Percentiles rank a stretch among this genome's conserved stretches.
Evolutionary conservation across 2,797 vertebrate genomes (phyloP).

Genomic region (Hydrophis major): DNA sequence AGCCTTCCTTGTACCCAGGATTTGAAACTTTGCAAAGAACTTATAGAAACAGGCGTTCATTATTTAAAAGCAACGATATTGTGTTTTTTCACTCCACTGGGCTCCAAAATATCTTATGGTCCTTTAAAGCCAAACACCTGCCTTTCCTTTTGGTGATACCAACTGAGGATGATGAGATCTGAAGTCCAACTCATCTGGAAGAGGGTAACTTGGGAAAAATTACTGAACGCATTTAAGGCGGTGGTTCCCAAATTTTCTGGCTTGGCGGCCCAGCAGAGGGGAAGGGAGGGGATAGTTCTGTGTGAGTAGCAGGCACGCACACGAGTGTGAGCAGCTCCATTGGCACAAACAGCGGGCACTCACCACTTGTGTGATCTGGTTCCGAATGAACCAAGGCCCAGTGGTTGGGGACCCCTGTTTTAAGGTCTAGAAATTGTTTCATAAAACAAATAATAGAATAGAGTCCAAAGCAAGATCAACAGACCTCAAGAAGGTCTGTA

Average conservation of each 20-base stretch:
- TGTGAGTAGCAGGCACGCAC: no score
- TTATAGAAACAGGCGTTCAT: neutral
- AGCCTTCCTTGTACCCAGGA: neutral
- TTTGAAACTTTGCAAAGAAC: neutral
- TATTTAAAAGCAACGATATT: neutral
- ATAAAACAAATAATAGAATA: neutral
- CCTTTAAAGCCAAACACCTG: neutral
- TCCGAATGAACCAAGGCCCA: no score
- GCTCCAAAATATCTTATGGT: neutral
- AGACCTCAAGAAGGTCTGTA: neutral
- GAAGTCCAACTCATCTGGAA: neutral
- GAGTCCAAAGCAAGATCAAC: neutral
- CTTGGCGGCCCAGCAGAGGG: fast-evolving
- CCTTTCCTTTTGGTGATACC: neutral
- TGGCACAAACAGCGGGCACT: no score
- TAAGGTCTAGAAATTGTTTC: neutral
- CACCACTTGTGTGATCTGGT: no score
- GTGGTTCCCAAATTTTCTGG: no score
- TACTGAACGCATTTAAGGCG: neutral
- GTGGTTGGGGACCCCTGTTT: neutral
- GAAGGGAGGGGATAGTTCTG: no score
- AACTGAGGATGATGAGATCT: neutral
- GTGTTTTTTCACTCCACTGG: neutral
- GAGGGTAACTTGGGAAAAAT: neutral
- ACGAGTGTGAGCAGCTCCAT: no score